Percentiles rank a stretch among this genome's conserved stretches.
Conservation (phyloP, 37 sponge, comb jelly and placozoan genomes). For the Lycopodina hypogea region DNA sequence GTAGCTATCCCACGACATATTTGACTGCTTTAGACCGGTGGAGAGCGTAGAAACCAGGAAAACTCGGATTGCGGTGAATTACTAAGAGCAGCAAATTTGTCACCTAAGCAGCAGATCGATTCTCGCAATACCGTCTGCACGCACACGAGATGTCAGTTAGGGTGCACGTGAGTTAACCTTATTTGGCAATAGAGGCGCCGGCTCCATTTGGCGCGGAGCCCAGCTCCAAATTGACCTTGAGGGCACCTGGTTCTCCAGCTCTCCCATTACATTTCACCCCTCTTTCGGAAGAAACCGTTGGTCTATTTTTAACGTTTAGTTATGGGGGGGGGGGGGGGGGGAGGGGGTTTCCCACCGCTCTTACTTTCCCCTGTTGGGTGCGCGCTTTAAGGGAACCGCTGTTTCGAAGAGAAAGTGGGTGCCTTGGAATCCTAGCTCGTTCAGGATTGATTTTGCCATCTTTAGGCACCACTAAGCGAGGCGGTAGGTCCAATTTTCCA, state of each 20-base stretch:
- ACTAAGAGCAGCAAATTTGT: neutral
- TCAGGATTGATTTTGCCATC: too few species aligned
- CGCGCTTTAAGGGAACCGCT: too few species aligned
- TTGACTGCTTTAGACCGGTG: neutral
- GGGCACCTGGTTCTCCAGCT: neutral
- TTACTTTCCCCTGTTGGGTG: too few species aligned
- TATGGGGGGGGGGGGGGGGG: too few species aligned
- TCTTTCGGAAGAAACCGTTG: conserved; percentile 44
- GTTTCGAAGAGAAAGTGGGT: too few species aligned
- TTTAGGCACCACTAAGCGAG: too few species aligned
- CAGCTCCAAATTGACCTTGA: neutral
- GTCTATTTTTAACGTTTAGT: conserved; percentile 31
- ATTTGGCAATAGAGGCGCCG: neutral
- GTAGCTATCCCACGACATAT: conserved; percentile 85
- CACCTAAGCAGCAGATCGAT: neutral
- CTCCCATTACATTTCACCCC: conserved; percentile 43
- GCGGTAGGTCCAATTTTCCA: too few species aligned
- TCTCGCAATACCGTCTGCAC: too few species aligned
- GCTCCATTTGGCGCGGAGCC: neutral
- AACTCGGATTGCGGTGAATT: neutral
- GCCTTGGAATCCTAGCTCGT: too few species aligned
- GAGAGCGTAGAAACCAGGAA: neutral
- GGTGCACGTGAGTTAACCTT: conserved; percentile 16
- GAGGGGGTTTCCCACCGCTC: neutral
- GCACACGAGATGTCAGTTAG: neutral